phyloP scores from a whole-genome alignment of 2,888 invertebrate species.

The Papilio protenor region DNA sequence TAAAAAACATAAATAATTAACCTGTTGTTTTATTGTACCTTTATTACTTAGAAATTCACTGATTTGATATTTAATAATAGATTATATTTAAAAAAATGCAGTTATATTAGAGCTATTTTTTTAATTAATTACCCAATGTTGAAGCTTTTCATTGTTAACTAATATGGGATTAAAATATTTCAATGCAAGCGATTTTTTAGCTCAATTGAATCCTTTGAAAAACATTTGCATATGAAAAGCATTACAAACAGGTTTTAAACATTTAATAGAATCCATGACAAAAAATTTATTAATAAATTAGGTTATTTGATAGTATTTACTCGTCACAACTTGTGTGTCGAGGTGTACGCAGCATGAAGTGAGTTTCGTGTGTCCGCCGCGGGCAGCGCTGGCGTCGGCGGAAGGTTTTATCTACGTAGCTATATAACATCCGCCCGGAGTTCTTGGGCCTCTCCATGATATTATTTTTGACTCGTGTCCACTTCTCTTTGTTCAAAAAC shows the following conservation, averaged over 20 bases:
- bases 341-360: conserved; percentile 79
- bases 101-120: background rate
- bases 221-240: too few relatives aligned
- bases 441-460: conserved; percentile 76
- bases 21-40: conserved; percentile 44
- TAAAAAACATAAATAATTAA: conserved; percentile 50
- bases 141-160: background rate
- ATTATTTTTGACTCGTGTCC: conserved; percentile 76
- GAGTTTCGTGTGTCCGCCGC: conserved; percentile 71
- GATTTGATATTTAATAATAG: background rate
- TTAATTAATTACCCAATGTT: background rate
- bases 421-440: conserved; percentile 82
- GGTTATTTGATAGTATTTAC: conserved; percentile 46
- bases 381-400: conserved; percentile 79
- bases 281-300: conserved; percentile 44
- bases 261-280: conserved; percentile 46
- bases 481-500: conserved; percentile 77
- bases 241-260: background rate
- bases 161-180: background rate
- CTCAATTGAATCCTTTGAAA: too few relatives aligned
- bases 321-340: conserved; percentile 64
- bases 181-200: too few relatives aligned
- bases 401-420: conserved; percentile 85
- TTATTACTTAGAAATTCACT: background rate
- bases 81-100: background rate